Conservation (phyloP, 2,113 vertebrate species). For the Rhinoderma darwinii region DNA sequence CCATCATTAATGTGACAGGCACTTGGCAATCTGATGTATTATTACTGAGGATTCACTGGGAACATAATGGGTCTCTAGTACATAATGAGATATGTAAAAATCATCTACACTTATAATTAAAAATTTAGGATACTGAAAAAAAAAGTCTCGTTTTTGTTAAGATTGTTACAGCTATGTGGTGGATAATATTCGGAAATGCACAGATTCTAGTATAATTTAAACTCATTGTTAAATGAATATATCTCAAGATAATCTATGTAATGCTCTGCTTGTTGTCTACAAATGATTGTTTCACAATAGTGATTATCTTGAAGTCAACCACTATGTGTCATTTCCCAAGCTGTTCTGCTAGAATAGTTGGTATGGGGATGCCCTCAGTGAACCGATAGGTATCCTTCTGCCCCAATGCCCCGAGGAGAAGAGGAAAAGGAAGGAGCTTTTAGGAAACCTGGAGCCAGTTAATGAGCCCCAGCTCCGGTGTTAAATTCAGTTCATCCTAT, state of each 20-base stretch:
- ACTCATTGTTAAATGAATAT: neutral
- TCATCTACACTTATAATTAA: too few species aligned
- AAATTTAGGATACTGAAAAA: neutral
- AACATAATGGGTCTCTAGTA: too few species aligned
- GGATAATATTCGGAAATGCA: neutral
- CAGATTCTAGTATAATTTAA: neutral
- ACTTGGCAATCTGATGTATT: too few species aligned
- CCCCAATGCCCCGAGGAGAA: constrained; percentile 57
- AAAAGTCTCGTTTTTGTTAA: neutral
- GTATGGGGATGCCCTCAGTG: constrained; percentile 50
- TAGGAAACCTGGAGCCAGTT: constrained; percentile 59
- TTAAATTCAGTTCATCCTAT: constrained; percentile 60
- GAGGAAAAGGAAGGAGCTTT: constrained; percentile 56
- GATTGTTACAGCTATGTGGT: neutral
- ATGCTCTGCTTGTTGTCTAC: constrained; percentile 11
- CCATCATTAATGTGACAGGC: too few species aligned
- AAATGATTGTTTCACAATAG: constrained; percentile 27
- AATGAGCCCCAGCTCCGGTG: constrained; percentile 60
- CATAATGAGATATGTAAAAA: too few species aligned
- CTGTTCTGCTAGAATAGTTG: constrained; percentile 27
- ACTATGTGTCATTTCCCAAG: constrained; percentile 47
- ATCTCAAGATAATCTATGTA: neutral
- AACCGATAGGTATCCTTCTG: constrained; percentile 55
- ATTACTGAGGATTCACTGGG: too few species aligned
- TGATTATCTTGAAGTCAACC: constrained; percentile 29